Conservation (phyloP, 2,797 vertebrate species). For the Parambassis ranga region DNA sequence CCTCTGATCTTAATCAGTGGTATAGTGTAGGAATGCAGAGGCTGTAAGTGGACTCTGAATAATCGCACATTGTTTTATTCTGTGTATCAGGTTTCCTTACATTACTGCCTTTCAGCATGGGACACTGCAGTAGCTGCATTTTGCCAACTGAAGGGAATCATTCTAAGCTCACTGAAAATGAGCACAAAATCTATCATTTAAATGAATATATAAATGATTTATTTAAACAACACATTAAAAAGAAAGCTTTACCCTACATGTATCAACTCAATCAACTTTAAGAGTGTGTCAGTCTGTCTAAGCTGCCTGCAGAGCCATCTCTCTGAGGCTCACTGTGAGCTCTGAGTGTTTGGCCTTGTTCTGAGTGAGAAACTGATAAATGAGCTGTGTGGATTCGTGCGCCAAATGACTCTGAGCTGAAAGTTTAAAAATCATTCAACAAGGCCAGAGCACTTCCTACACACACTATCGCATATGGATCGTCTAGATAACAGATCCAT, state of each 20-base stretch:
- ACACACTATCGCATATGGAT: slow-evolving; percentile 33
- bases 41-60: slow-evolving; percentile 13
- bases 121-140: not conserved
- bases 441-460: slow-evolving; percentile 9
- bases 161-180: too few relatives aligned
- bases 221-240: too few relatives aligned
- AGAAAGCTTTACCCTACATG: too few relatives aligned
- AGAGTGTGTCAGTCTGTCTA: too few relatives aligned
- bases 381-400: slow-evolving; percentile 18
- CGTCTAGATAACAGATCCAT: slow-evolving; percentile 62
- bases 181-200: too few relatives aligned
- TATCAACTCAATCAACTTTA: too few relatives aligned
- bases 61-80: slow-evolving; percentile 27
- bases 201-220: too few relatives aligned
- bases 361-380: slow-evolving; percentile 58
- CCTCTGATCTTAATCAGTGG: slow-evolving; percentile 50
- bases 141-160: not conserved
- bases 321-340: not conserved
- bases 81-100: slow-evolving; percentile 42
- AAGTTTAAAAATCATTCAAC: slow-evolving; percentile 27
- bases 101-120: not conserved
- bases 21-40: slow-evolving; percentile 42
- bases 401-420: slow-evolving; percentile 18
- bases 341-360: not conserved
- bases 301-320: not conserved